Conservation (phyloP, 2,113 vertebrate genomes). For the Grantiella picta region DNA sequence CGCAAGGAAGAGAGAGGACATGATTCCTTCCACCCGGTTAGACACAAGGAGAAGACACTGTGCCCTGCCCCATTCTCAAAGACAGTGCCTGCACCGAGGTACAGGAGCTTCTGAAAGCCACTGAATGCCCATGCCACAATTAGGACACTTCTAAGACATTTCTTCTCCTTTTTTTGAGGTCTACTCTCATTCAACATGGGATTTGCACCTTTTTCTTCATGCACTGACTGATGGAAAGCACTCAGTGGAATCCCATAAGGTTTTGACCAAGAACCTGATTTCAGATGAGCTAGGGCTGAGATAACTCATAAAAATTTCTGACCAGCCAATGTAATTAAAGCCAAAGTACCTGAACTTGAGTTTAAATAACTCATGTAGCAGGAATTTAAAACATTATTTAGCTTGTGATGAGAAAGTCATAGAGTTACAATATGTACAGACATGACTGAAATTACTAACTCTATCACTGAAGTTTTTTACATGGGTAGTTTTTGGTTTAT, state of each 20-base stretch:
- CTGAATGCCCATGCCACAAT: not conserved
- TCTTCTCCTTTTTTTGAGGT: not conserved
- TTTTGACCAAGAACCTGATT: not conserved
- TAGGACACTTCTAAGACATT: not conserved
- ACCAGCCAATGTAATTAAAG: not conserved
- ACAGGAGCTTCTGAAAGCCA: not conserved
- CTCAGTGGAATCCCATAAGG: not conserved
- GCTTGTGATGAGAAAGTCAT: not conserved
- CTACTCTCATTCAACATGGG: not conserved
- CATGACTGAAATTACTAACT: not conserved
- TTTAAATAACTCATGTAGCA: not conserved
- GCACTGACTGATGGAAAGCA: not conserved
- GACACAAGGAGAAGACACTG: not conserved
- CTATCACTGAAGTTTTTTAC: not conserved
- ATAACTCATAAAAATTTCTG: not conserved
- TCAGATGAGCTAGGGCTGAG: not conserved
- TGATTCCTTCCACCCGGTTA: accelerated
- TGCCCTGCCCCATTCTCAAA: not conserved
- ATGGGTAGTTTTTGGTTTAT: not conserved
- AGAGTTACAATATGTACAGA: not conserved
- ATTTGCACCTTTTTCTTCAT: not conserved
- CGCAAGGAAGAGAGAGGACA: not conserved
- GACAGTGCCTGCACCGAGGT: not conserved
- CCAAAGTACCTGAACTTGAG: not conserved
- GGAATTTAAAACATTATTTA: not conserved